Percentiles rank a stretch among this genome's conserved stretches.
Conservation (phyloP, 2,888 invertebrate species). For the Nematopogon swammerdamellus region DNA sequence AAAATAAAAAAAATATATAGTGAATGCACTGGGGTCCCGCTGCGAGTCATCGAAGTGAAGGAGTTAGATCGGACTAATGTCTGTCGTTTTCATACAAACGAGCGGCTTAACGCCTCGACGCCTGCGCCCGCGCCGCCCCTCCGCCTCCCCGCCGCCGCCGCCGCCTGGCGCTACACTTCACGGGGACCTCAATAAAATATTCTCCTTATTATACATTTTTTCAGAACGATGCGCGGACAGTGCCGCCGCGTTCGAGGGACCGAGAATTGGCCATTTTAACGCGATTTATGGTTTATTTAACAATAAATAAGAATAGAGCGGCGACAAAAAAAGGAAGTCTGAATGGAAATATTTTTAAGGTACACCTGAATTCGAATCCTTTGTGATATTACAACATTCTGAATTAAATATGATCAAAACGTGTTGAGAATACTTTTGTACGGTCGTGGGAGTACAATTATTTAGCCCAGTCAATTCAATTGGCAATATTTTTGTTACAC, state of each 20-base stretch:
- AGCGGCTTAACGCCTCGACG: constrained; percentile 33
- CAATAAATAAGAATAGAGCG: constrained; percentile 37
- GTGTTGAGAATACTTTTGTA: too few species aligned
- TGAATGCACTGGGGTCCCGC: neutral
- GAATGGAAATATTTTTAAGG: constrained; percentile 17
- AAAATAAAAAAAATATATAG: too few species aligned
- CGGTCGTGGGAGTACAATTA: too few species aligned
- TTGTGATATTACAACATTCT: constrained; percentile 19
- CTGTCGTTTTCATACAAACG: constrained; percentile 38
- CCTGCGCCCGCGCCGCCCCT: neutral
- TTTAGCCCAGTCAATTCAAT: too few species aligned
- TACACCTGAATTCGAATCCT: constrained; percentile 22
- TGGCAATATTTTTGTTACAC: too few species aligned
- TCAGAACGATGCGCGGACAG: constrained; percentile 24
- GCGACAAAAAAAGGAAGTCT: constrained; percentile 20
- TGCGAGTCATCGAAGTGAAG: neutral
- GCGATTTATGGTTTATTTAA: constrained; percentile 55
- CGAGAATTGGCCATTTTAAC: constrained; percentile 40
- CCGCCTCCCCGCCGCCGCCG: neutral
- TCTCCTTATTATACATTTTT: constrained; percentile 21
- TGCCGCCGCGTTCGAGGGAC: constrained; percentile 30
- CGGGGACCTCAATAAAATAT: constrained; percentile 21
- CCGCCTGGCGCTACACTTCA: constrained; percentile 23
- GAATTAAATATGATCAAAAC: too few species aligned
- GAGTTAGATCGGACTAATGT: constrained; percentile 24